phyloP scores from a whole-genome alignment of 1,140 invertebrate genomes.

The Centruroides vittatus region DNA sequence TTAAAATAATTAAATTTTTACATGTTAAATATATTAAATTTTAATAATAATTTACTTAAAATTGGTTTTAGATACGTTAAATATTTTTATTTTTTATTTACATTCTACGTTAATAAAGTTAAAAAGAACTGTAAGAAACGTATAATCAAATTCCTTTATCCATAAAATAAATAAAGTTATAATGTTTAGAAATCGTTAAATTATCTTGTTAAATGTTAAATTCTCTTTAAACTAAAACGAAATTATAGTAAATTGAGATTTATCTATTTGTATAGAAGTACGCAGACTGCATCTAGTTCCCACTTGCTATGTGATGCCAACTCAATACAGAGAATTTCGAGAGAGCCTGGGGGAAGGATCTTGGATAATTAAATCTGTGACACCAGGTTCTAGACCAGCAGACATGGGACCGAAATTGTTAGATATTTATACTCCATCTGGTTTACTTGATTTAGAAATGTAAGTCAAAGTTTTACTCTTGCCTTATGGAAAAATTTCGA shows the following conservation, averaged over 20 bases:
- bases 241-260: no score
- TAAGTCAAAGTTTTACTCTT: not conserved
- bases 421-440: constrained; percentile 12
- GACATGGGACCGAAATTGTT: constrained; percentile 7
- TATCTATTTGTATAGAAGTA: not conserved
- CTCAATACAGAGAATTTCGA: constrained; percentile 21
- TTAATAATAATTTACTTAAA: no score
- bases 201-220: not conserved
- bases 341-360: constrained; percentile 19
- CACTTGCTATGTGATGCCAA: constrained; percentile 19
- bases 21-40: no score
- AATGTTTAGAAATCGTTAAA: not conserved
- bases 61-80: no score
- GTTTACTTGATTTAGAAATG: constrained; percentile 11
- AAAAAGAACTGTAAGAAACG: no score
- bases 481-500: no score
- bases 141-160: no score
- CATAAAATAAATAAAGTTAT: not conserved
- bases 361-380: constrained; percentile 20
- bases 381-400: not conserved
- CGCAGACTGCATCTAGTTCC: constrained; percentile 8
- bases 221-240: not conserved
- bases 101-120: no score
- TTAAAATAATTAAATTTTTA: no score
- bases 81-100: no score